phyloP scores from a whole-genome alignment of 2,797 vertebrate genomes.

The Masticophis lateralis region DNA sequence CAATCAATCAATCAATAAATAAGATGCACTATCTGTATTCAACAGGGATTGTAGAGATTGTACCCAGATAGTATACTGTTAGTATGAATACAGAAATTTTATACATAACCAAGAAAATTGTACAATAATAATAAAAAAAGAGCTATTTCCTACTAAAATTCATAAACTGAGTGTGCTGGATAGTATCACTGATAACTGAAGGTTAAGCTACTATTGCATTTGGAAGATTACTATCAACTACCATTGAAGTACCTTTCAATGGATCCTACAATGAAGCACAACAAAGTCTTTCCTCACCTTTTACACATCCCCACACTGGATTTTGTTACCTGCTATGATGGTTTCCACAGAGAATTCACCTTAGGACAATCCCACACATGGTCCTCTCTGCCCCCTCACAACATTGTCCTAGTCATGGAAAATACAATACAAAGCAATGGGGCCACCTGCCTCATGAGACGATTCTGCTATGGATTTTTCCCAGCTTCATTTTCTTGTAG shows the following conservation, averaged over 20 bases:
- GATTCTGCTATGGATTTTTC: background rate
- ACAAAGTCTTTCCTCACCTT: background rate
- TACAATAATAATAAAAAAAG: no score
- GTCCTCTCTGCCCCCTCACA: background rate
- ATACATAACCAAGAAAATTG: no score
- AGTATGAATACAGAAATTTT: no score
- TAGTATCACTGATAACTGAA: background rate
- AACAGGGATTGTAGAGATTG: no score
- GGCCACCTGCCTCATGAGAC: background rate
- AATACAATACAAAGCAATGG: background rate
- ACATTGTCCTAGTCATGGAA: background rate
- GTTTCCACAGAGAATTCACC: background rate
- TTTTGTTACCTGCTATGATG: background rate
- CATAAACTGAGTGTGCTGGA: background rate
- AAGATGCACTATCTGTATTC: no score
- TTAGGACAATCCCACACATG: background rate
- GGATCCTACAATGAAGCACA: background rate
- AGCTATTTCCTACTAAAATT: background rate
- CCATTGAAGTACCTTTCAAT: background rate
- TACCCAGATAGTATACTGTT: no score
- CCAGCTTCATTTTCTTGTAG: background rate
- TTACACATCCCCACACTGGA: background rate
- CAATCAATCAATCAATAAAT: no score
- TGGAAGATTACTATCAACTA: background rate
- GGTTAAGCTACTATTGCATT: background rate